Base-by-base conservation (phyloP, 2,888 invertebrate genomes). In the Suillia variegata region DNA sequence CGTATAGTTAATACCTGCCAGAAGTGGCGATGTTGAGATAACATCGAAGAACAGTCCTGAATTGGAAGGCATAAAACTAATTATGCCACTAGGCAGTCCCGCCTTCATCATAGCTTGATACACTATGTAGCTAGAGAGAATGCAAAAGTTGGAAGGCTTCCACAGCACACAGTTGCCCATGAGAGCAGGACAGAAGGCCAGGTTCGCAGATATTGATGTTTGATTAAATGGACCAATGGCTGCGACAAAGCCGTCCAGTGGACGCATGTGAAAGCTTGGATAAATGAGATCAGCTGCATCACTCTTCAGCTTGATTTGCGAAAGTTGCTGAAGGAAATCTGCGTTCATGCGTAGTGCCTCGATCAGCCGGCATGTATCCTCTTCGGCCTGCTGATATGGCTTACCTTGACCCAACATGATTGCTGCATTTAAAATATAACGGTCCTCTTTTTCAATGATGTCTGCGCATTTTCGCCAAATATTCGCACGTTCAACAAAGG, bases 141-240 rank as follows among this genome's bases (percentile, higher is more conserved):
- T 77, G 6, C 97, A 95, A 1, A 96, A 96, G 79, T 96, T 95
- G 1, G 97, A 96, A 0, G 98, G 97, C 80, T 98, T 98, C 97
- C 97, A 98, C 57, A 98, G 75, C 2, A 95, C 93, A 10, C 88
- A 87, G 78, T 96, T 96, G 10, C 98, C 98, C 89, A 92, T 91
- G 42, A 93, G 84, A 20, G 92, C 91, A 1, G 93, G 93, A 0
- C 92, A 90, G 75, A 91, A 91, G 0, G 91, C 90, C 61, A 98
- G 85, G 83, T 98, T 96, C 24, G 97, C 98, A 52, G 96, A 96
- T 71, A 98, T 97, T 4, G 98, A 98, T 15, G 97, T 97, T 80
- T 98, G 98, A 83, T 98, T 98, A 80, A 98, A 98, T 0, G 98
- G 98, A 38, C 94, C 92, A 12, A 98, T 89, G 0, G 97, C 94